These are phyloP conservation scores for Lontra canadensis DNA, from an alignment of 2,113 vertebrate genomes.

Conservation along the genomic window DNA sequence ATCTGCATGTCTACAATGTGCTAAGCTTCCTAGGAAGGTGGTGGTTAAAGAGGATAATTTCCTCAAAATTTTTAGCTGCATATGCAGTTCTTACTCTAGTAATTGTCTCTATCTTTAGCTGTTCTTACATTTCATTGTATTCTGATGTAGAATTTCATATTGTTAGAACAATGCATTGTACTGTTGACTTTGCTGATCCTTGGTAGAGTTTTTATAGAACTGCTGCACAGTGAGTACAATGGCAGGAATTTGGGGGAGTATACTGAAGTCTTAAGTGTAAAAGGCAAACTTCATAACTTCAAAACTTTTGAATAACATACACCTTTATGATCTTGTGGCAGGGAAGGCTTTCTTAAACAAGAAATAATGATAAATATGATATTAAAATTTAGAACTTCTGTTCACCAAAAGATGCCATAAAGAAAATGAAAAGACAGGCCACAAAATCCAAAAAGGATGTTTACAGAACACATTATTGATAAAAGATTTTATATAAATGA, in stretches of 20 bases:
- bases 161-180: neutral
- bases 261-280: neutral
- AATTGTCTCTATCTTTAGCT: neutral
- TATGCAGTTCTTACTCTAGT: conserved; percentile 1
- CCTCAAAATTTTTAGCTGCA: neutral
- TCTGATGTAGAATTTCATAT: neutral
- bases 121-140: neutral
- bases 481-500: neutral
- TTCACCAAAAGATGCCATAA: neutral
- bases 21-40: neutral
- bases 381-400: neutral
- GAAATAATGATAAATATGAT: neutral
- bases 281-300: neutral
- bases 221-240: neutral
- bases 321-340: neutral
- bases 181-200: neutral
- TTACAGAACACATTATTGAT: neutral
- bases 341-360: neutral
- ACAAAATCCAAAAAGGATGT: neutral
- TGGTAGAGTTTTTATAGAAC: neutral
- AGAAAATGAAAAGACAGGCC: neutral
- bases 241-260: neutral
- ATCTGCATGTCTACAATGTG: neutral
- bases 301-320: neutral
- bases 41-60: neutral